phyloP scores from a whole-genome alignment of 2,888 invertebrate genomes.

The Lamproptera curius region DNA sequence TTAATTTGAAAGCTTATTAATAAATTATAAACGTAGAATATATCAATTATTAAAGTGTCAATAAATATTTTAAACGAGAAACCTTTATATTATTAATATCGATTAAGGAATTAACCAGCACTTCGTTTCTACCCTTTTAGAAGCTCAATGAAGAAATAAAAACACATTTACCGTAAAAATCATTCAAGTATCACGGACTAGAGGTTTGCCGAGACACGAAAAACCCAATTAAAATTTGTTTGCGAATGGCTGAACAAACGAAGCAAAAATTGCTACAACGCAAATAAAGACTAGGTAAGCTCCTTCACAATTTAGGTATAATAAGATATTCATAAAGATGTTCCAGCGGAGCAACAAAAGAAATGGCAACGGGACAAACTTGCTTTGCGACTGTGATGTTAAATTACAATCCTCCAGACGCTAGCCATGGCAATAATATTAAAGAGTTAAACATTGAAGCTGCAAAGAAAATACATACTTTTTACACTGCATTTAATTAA shows the following conservation, averaged over 20 bases:
- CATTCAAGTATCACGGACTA: constrained; percentile 46
- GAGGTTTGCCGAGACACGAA: constrained; percentile 61
- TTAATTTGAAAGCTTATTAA: too few species aligned
- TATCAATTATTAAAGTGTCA: too few species aligned
- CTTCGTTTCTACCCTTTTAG: constrained; percentile 13
- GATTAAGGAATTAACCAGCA: constrained; percentile 5
- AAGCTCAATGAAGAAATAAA: constrained; percentile 23
- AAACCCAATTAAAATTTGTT: constrained; percentile 73
- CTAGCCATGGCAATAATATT: constrained; percentile 36
- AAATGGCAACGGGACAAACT: constrained; percentile 33
- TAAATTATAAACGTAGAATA: too few species aligned
- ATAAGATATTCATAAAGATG: constrained; percentile 73
- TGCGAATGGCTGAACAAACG: constrained; percentile 66
- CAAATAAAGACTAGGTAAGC: constrained; percentile 68
- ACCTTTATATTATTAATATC: neutral
- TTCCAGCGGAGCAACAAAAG: constrained; percentile 53
- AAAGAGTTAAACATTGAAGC: too few species aligned
- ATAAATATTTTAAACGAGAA: constrained; percentile 1
- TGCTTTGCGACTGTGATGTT: constrained; percentile 49
- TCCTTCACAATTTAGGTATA: constrained; percentile 66
- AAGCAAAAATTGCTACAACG: constrained; percentile 58
- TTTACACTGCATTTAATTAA: too few species aligned
- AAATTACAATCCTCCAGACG: constrained; percentile 49
- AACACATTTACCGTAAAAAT: constrained; percentile 33
- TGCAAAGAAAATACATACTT: too few species aligned